These are phyloP conservation scores for Drosophila algonquin DNA, from an alignment of 2,888 invertebrate species.

Conservation along the genomic window DNA sequence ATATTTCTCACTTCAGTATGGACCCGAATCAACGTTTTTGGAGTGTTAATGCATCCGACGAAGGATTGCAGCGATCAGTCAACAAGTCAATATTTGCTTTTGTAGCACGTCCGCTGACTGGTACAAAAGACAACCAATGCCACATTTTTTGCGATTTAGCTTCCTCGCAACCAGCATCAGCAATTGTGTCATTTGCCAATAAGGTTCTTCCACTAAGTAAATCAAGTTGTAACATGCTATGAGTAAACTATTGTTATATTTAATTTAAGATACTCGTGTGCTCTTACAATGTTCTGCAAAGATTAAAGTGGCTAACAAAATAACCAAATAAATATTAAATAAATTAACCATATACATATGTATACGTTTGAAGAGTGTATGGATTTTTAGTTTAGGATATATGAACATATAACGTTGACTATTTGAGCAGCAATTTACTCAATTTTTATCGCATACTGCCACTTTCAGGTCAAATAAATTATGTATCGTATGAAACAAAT, in stretches of 20 bases:
- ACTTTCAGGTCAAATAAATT: too few relatives aligned
- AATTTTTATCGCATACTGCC: too few relatives aligned
- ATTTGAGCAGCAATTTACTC: too few relatives aligned
- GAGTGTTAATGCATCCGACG: constrained; percentile 80
- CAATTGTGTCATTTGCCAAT: constrained; percentile 88
- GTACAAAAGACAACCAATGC: constrained; percentile 95
- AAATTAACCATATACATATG: background rate
- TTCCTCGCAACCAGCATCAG: constrained; percentile 94
- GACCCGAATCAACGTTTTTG: constrained; percentile 95
- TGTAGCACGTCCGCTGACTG: constrained; percentile 94
- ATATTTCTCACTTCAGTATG: constrained; percentile 95
- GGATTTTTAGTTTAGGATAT: too few relatives aligned
- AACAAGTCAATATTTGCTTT: constrained; percentile 93
- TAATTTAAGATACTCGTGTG: background rate
- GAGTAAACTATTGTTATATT: background rate
- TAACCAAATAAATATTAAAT: background rate
- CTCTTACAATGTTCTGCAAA: background rate
- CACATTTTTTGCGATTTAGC: constrained; percentile 98
- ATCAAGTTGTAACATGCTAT: constrained; percentile 51
- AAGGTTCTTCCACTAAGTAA: constrained; percentile 79
- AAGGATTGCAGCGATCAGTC: constrained; percentile 53
- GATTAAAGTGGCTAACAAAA: background rate
- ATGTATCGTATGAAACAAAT: too few relatives aligned
- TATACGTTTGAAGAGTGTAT: too few relatives aligned
- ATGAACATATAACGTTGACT: too few relatives aligned